A percentile compares a stretch with the other conserved stretches of the same genome.
phyloP scores from a whole-genome alignment of 1,140 invertebrate species.

The Hylaeus anthracinus region DNA sequence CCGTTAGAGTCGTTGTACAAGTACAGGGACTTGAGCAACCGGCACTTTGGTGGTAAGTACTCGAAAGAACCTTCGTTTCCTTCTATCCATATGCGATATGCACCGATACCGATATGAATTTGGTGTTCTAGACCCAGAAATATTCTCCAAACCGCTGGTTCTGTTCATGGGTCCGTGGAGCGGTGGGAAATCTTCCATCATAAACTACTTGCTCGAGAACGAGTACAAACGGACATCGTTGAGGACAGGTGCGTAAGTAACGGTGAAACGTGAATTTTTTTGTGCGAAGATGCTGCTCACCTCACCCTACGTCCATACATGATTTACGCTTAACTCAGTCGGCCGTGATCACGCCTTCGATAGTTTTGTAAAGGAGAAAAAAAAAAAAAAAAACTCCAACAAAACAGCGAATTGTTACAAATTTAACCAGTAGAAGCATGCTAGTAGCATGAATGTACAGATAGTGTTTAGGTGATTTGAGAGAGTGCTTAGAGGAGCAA shows the following conservation, averaged over 20 bases:
- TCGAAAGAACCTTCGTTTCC: not conserved
- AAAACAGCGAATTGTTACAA: slow-evolving; percentile 9
- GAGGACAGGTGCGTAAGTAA: slow-evolving; percentile 87
- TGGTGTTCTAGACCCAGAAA: slow-evolving; percentile 89
- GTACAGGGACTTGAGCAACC: slow-evolving; percentile 94
- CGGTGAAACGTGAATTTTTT: slow-evolving; percentile 13
- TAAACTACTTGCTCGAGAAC: slow-evolving; percentile 95
- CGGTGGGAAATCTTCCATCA: slow-evolving; percentile 96
- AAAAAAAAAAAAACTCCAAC: too few relatives aligned
- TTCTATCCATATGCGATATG: too few relatives aligned
- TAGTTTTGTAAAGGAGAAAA: not conserved
- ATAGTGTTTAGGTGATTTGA: slow-evolving; percentile 69
- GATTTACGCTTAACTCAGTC: slow-evolving; percentile 32
- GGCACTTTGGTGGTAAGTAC: slow-evolving; percentile 89
- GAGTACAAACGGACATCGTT: slow-evolving; percentile 91
- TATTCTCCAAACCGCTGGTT: slow-evolving; percentile 95
- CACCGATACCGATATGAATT: not conserved
- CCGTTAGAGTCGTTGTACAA: slow-evolving; percentile 95
- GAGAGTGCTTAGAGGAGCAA: slow-evolving; percentile 64
- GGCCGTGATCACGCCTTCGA: slow-evolving; percentile 17
- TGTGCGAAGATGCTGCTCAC: slow-evolving; percentile 17
- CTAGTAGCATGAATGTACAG: slow-evolving; percentile 60
- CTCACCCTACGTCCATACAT: not conserved
- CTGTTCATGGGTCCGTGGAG: slow-evolving; percentile 98
- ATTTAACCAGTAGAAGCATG: slow-evolving; percentile 51